phyloP scores from a whole-genome alignment of 2,113 vertebrate species.

The Stictonetta naevosa region DNA sequence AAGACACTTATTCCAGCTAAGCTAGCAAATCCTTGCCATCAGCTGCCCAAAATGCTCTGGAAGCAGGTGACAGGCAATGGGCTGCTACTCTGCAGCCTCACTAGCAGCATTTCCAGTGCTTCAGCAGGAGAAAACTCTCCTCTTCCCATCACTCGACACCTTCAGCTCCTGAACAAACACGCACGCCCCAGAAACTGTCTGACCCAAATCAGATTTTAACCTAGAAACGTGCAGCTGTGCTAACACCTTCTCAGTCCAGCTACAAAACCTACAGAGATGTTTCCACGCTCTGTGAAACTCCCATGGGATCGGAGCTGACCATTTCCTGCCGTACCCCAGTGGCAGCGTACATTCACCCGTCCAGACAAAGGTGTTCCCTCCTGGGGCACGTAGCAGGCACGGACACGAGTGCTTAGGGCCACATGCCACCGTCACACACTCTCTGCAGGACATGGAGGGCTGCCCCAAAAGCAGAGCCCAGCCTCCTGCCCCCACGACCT shows the following conservation, averaged over 20 bases:
- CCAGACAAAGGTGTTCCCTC: neutral
- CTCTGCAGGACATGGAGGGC: neutral
- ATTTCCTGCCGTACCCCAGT: neutral
- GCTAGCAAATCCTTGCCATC: neutral
- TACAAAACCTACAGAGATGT: neutral
- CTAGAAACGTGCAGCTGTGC: neutral
- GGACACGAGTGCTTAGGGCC: neutral
- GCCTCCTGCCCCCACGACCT: neutral
- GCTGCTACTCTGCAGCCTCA: neutral
- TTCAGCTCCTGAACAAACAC: neutral
- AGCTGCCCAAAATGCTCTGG: neutral
- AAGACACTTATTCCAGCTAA: neutral
- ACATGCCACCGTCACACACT: accelerated
- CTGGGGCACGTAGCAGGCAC: neutral
- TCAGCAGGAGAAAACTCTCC: neutral
- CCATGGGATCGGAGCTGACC: neutral
- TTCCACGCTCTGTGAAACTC: neutral
- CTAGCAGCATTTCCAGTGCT: neutral
- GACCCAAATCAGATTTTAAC: neutral
- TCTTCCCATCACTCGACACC: neutral
- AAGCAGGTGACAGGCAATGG: neutral
- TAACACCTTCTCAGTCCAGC: neutral
- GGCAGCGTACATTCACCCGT: neutral
- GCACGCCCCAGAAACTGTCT: neutral
- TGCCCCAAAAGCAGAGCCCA: neutral